Evolutionary conservation across 2,797 vertebrate genomes (phyloP), one percentile per base, ranked within the genome.

Genomic region (Hyperoplus immaculatus): DNA sequence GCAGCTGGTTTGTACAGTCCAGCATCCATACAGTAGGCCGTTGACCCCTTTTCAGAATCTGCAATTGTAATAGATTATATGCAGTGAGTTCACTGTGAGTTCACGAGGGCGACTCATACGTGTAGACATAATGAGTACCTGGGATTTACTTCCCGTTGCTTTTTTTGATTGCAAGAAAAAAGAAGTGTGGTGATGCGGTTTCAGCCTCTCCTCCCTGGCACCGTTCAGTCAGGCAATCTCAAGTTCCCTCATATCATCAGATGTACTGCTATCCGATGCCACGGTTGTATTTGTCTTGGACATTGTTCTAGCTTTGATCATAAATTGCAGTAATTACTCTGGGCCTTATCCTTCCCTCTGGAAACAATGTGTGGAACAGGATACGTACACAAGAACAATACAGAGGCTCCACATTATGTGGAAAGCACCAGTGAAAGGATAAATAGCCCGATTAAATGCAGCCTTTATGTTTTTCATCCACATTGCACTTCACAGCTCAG

Each of bases 241-340:
- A 85, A 63, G 88, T 95, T 94, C 88, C 90, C 81, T 68, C 87
- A 43, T 88, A 87, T 93, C 93, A 92, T 95, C 90, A 90, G 83
- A 92, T 80, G 64, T 66, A 61, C 86, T 77, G 94, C 91, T 91
- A 95, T 93, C 87, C 59, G 80, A 95, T 91, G 93, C 91, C 88
- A 72, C 76, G 46, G 73, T 90, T 88, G 80, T 93, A 91, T 95
- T 95, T 95, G 91, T 93, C 87, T 95, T 94, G 94, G 94, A 94
- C 92, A 89, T 94, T 88, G 91, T 92, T 94, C 88, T 64, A 73
- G 91, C 94, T 95, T 95, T 95, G 94, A 95, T 95, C 94, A 88
- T 81, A 88, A 93, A 93, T 92, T 93, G 94, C 83, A 75, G 90
- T 94, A 94, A 96, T 95, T 94, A 95, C 90, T 93, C 77, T 14